Evolutionary conservation across 2,113 vertebrate species (phyloP).

Genomic region (Globicephala melas): DNA sequence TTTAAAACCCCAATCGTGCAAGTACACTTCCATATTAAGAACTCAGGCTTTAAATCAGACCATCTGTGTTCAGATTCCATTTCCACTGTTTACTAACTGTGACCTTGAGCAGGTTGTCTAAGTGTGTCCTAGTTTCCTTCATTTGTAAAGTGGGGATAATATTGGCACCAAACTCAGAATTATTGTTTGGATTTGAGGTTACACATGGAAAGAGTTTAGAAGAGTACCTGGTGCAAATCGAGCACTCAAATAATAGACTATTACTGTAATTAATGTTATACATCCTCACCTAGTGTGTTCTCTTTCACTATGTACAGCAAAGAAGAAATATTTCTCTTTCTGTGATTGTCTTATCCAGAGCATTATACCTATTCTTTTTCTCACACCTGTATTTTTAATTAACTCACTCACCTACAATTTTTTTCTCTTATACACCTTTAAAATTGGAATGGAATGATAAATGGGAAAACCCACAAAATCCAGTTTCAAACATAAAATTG

Average conservation of each 20-base stretch:
- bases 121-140: neutral
- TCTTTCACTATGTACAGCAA: neutral
- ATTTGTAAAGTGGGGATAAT: neutral
- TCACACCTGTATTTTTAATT: neutral
- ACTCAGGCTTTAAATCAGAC: neutral
- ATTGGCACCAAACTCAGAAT: neutral
- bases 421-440: neutral
- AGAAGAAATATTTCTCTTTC: neutral
- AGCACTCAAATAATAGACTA: neutral
- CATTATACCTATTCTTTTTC: neutral
- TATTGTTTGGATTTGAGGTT: neutral
- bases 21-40: constrained; percentile 14
- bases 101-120: neutral
- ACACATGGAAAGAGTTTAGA: neutral
- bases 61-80: neutral
- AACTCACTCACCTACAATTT: neutral
- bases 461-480: neutral
- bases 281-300: too few species aligned
- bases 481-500: neutral
- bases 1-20: constrained; percentile 39
- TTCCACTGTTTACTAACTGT: neutral
- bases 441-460: neutral
- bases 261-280: neutral
- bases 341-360: neutral
- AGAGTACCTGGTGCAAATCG: neutral